Evolutionary conservation across 2,888 invertebrate genomes (phyloP).

Genomic region (Caenorhabditis angaria): DNA sequence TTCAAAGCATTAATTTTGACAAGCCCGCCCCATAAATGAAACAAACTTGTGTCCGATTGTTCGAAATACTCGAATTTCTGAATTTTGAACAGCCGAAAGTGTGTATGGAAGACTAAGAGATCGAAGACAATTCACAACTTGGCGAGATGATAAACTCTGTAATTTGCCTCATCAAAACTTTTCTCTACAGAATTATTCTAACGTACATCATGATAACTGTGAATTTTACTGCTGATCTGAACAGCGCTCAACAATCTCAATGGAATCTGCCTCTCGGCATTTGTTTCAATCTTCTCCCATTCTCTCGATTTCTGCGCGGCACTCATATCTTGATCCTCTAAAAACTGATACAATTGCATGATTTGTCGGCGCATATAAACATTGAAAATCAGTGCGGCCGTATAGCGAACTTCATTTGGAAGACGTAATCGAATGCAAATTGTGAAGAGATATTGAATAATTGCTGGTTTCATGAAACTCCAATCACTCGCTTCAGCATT

Average conservation of each 20-base stretch:
- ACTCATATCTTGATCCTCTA: slow-evolving; percentile 13
- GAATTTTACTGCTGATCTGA: slow-evolving; percentile 74
- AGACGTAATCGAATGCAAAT: slow-evolving; percentile 65
- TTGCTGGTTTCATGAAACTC: slow-evolving; percentile 53
- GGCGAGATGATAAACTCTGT: slow-evolving; percentile 71
- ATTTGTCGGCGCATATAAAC: slow-evolving; percentile 52
- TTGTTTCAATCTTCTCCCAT: slow-evolving; percentile 64
- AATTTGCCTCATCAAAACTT: too few relatives aligned
- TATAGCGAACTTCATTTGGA: slow-evolving; percentile 64
- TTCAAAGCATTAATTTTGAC: too few relatives aligned
- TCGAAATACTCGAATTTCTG: slow-evolving; percentile 72
- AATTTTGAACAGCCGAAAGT: slow-evolving; percentile 72
- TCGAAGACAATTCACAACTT: slow-evolving; percentile 68
- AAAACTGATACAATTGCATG: slow-evolving; percentile 17
- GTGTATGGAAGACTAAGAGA: slow-evolving; percentile 73
- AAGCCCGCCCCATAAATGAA: background rate
- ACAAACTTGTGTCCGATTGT: slow-evolving; percentile 28
- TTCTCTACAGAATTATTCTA: background rate
- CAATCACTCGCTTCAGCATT: slow-evolving; percentile 21
- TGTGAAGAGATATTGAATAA: slow-evolving; percentile 66
- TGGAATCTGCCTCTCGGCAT: slow-evolving; percentile 70
- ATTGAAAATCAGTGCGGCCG: slow-evolving; percentile 50
- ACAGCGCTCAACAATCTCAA: slow-evolving; percentile 73
- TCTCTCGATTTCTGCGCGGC: slow-evolving; percentile 41
- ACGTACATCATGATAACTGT: slow-evolving; percentile 73